A percentile compares a stretch with the other conserved stretches of the same genome.
These are phyloP conservation scores for Oreochromis aureus DNA, from an alignment of 2,113 vertebrate genomes.

Conservation along the genomic window DNA sequence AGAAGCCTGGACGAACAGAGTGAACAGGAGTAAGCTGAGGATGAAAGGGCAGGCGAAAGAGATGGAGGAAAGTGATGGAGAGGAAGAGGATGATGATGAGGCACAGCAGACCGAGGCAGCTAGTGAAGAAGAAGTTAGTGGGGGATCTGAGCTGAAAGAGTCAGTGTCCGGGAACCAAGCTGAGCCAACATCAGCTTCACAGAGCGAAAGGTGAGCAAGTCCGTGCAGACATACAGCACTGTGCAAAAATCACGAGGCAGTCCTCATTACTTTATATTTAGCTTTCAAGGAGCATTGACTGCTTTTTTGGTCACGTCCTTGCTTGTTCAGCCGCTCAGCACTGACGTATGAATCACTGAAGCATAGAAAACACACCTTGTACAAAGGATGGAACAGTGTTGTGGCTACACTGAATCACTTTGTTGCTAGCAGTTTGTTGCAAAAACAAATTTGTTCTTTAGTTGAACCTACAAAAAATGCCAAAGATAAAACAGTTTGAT, in stretches of 20 bases:
- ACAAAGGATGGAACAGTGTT: not conserved
- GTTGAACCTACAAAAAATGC: not conserved
- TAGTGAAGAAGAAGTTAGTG: not conserved
- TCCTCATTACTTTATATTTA: not conserved
- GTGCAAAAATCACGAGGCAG: not conserved
- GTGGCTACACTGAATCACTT: not conserved
- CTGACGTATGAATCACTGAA: not conserved
- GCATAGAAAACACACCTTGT: not conserved
- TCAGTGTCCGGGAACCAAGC: not conserved
- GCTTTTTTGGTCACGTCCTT: not conserved
- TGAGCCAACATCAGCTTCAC: not conserved
- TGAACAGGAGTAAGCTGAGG: conserved; percentile 46
- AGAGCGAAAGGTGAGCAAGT: conserved; percentile 14
- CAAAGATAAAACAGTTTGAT: not conserved
- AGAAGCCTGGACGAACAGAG: conserved; percentile 62
- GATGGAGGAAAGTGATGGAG: not conserved
- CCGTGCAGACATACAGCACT: not conserved
- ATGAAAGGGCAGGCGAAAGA: not conserved
- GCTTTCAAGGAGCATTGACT: not conserved
- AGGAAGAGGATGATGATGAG: not conserved
- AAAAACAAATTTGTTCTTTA: not conserved
- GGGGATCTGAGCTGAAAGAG: not conserved
- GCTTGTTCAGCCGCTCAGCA: not conserved
- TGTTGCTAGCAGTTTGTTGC: not conserved
- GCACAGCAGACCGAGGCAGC: not conserved